Evolutionary conservation across 2,888 invertebrate genomes (phyloP).

Genomic region (Microplitis deprimator): DNA sequence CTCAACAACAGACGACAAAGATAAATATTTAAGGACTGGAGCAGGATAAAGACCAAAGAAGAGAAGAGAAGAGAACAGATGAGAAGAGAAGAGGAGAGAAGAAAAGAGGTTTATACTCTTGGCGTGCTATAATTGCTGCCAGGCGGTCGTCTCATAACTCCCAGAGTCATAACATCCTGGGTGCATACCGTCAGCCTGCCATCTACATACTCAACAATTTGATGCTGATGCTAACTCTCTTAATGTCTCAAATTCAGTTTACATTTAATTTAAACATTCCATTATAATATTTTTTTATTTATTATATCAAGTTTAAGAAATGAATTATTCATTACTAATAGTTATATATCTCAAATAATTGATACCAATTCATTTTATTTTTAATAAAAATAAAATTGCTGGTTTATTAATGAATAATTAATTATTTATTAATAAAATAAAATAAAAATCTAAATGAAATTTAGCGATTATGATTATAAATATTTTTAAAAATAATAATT

Average conservation of each 20-base stretch:
- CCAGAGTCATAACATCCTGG: slow-evolving; percentile 50
- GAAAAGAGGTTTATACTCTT: slow-evolving; percentile 19
- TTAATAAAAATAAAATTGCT: neutral
- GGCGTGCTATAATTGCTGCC: slow-evolving; percentile 55
- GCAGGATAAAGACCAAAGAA: too few species aligned
- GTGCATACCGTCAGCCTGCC: slow-evolving; percentile 45
- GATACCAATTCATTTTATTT: neutral
- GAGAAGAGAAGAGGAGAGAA: neutral
- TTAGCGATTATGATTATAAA: too few species aligned
- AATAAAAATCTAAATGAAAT: too few species aligned
- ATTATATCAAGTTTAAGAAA: neutral
- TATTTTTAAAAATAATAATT: neutral
- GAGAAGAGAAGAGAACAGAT: slow-evolving; percentile 19
- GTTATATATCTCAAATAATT: neutral
- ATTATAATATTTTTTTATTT: slow-evolving; percentile 2
- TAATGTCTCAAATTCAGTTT: slow-evolving; percentile 23
- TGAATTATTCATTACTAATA: neutral
- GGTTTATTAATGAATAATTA: too few species aligned
- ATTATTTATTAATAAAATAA: too few species aligned
- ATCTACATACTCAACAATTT: slow-evolving; percentile 44
- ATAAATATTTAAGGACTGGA: neutral
- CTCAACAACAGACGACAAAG: slow-evolving; percentile 41
- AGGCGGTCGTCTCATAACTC: slow-evolving; percentile 53
- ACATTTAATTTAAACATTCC: slow-evolving; percentile 2
- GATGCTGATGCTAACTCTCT: slow-evolving; percentile 19